Conservation (phyloP, 1,140 invertebrate genomes). For the Eupeodes corollae region DNA sequence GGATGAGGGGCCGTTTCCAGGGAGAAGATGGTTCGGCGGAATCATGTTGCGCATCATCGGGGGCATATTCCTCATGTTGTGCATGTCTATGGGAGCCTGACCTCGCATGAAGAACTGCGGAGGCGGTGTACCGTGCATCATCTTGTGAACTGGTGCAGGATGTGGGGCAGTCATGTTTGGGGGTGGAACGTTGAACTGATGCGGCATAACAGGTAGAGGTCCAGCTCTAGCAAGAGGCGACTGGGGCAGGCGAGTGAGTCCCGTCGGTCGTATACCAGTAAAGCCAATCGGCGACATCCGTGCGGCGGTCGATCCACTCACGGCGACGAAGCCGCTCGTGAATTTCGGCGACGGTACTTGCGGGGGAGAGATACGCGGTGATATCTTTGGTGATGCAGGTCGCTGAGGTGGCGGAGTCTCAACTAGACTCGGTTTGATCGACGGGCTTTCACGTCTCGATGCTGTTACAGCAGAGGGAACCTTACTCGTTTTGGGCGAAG, state of each 20-base stretch:
- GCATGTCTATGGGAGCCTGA: neutral
- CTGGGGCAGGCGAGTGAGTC: neutral
- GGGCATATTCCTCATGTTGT: neutral
- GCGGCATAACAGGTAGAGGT: neutral
- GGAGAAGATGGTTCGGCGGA: neutral
- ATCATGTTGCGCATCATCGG: neutral
- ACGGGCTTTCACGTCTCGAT: no score
- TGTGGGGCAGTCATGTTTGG: neutral
- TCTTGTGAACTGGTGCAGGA: neutral
- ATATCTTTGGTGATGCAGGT: no score
- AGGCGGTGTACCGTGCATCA: neutral
- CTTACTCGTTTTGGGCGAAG: no score
- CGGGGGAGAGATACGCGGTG: no score
- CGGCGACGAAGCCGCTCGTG: no score
- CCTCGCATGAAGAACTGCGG: neutral
- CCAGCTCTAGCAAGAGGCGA: neutral
- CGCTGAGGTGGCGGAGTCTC: no score
- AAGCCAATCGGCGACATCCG: neutral
- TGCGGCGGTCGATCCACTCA: no score
- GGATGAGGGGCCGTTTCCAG: neutral
- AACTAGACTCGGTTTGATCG: no score
- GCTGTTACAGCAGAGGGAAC: no score
- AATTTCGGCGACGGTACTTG: no score
- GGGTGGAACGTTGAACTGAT: neutral
- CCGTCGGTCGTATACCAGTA: neutral